Evolutionary conservation across 2,113 vertebrate species (phyloP), one percentile per base, ranked within the genome.

Genomic region (Gnathonemus echidnorhynchus): DNA sequence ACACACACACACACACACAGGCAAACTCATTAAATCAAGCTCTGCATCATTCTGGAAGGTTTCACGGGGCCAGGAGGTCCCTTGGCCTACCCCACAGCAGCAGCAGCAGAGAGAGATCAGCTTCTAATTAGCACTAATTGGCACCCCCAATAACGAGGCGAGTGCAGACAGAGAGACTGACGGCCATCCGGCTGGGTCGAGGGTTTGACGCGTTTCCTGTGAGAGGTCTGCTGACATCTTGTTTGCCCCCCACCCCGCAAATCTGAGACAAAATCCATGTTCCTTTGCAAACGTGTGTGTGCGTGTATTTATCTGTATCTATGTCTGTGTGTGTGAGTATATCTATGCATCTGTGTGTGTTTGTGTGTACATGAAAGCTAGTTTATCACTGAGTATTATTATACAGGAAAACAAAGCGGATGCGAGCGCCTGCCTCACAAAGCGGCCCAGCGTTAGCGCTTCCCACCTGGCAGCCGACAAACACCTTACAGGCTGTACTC

Each of bases 81-180:
- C 5, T 21, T 8, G n/a, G 86, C 35, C 42, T 15, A 53, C 24
- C 58, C 56, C 62, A 88, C 24, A 46, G 58, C 39, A 48, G 19
- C 39, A 48, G 19, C 21, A 89, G 91, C 77, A 87, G 92, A 91
- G 89, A 7, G 52, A 92, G 91, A 92, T 88, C 70, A 87, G 91
- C 90, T 93, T 91, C 93, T 94, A 93, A 95, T 95, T 92, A 92
- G 90, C 77, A 53, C 91, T 95, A 94, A 95, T 94, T 95, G 95
- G 93, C 93, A 93, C 91, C 86, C 90, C 52, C 92, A 93, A 92
- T 90, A 93, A 93, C 93, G 92, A 86, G 91, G 90, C 17, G 50
- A 90, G 91, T 91, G 90, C 89, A 89, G 93, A 87, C 92, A 88
- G 50, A n/a, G 58, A 74, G 89, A 70, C 48, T 31, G 27, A 88